Conservation (phyloP, 2,888 invertebrate genomes). For the Drosophila meridiana region DNA sequence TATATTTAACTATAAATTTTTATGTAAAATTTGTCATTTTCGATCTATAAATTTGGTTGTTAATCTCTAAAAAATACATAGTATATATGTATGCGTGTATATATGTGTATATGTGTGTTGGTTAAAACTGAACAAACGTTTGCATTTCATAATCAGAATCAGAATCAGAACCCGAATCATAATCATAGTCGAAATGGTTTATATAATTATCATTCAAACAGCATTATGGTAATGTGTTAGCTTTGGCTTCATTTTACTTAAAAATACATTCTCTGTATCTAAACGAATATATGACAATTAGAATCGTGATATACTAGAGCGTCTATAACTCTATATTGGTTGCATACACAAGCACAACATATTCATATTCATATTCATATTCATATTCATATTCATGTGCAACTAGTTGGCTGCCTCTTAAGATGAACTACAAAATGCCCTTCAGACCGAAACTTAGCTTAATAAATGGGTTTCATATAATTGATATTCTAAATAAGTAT, state of each 20-base stretch:
- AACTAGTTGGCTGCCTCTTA: constrained; percentile 32
- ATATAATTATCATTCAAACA: constrained; percentile 27
- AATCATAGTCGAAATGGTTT: constrained; percentile 1
- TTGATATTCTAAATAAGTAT: constrained; percentile 6
- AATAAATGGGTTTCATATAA: not conserved
- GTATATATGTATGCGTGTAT: constrained; percentile 26
- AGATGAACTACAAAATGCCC: constrained; percentile 32
- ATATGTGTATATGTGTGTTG: constrained; percentile 22
- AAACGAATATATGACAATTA: constrained; percentile 1
- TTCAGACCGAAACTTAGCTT: constrained; percentile 17
- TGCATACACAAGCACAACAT: constrained; percentile 6
- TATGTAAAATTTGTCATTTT: constrained; percentile 51
- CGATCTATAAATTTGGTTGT: constrained; percentile 48
- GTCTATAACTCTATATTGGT: constrained; percentile 19
- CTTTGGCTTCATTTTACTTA: constrained; percentile 41
- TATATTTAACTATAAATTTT: constrained; percentile 48
- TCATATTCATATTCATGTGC: constrained; percentile 22
- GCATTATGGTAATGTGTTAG: constrained; percentile 21
- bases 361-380: constrained; percentile 1
- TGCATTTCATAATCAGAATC: constrained; percentile 34
- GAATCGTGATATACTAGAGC: constrained; percentile 26
- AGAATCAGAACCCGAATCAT: not conserved
- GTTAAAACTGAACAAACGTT: constrained; percentile 44
- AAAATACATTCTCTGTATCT: constrained; percentile 13
- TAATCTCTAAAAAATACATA: constrained; percentile 54